Conservation (phyloP, 2,888 invertebrate genomes). For the Ichneumoninae sp. region DNA sequence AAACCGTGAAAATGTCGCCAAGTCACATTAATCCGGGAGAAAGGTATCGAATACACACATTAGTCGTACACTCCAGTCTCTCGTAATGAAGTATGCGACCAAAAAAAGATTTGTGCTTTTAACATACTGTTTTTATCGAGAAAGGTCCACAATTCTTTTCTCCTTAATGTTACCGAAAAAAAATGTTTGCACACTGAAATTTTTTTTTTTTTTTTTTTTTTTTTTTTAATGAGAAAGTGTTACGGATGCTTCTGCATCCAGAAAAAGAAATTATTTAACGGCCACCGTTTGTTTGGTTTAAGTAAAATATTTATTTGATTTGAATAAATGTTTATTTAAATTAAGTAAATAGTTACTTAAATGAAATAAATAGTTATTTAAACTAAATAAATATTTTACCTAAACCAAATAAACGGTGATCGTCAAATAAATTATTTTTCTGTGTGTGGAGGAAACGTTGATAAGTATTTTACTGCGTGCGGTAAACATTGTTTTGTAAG, state of each 20-base stretch:
- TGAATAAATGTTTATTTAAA: too few species aligned
- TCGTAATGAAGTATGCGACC: neutral
- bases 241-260: neutral
- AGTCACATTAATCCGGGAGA: neutral
- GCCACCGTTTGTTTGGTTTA: too few species aligned
- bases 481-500: neutral
- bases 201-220: neutral
- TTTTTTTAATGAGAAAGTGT: neutral
- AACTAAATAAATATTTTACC: too few species aligned
- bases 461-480: neutral
- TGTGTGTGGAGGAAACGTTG: neutral
- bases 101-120: neutral
- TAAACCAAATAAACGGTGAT: too few species aligned
- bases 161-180: neutral
- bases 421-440: too few species aligned
- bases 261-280: too few species aligned
- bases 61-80: neutral
- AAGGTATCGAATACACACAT: neutral
- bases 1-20: neutral
- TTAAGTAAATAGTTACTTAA: too few species aligned
- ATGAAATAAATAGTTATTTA: too few species aligned
- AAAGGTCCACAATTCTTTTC: neutral
- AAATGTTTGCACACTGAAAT: neutral
- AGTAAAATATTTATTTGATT: too few species aligned
- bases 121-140: neutral